phyloP scores from a whole-genome alignment of 92 coral and sea anemone genomes.

The Bergia puertoricense region DNA sequence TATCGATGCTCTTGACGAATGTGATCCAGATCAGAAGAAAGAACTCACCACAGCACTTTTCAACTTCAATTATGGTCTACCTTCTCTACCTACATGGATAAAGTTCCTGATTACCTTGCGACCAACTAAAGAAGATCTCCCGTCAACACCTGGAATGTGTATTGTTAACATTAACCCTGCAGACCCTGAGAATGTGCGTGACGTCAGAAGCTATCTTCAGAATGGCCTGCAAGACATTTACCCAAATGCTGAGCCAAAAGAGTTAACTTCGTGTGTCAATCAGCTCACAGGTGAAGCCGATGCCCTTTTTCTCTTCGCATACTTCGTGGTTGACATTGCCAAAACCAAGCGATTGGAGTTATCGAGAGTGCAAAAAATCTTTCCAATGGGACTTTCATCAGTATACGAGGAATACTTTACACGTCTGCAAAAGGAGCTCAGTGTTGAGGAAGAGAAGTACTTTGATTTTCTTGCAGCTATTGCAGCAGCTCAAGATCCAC shows the following conservation, averaged over 20 bases:
- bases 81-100: conserved; percentile 11
- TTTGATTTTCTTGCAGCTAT: conserved; percentile 41
- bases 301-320: conserved; percentile 33
- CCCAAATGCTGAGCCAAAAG: not conserved
- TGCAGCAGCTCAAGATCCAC: conserved; percentile 18
- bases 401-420: conserved; percentile 47
- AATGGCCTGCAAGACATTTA: not conserved
- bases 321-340: conserved; percentile 11
- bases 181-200: not conserved
- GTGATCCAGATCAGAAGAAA: not conserved
- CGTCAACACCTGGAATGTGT: not conserved
- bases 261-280: not conserved
- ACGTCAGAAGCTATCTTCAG: conserved; percentile 10
- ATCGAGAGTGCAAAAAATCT: not conserved
- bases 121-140: conserved; percentile 19
- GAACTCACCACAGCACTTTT: conserved; percentile 4
- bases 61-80: not conserved
- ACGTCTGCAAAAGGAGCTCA: conserved; percentile 24
- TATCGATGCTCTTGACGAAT: conserved; percentile 45
- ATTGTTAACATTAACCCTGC: conserved; percentile 8
- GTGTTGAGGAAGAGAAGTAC: conserved; percentile 18
- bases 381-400: conserved; percentile 41
- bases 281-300: conserved; percentile 1
- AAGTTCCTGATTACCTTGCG: conserved; percentile 28
- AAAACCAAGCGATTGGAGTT: not conserved